These are phyloP conservation scores for rat (Rattus norvegicus) DNA, from an alignment of 2,113 vertebrate genomes.

Conservation along the genomic window DNA sequence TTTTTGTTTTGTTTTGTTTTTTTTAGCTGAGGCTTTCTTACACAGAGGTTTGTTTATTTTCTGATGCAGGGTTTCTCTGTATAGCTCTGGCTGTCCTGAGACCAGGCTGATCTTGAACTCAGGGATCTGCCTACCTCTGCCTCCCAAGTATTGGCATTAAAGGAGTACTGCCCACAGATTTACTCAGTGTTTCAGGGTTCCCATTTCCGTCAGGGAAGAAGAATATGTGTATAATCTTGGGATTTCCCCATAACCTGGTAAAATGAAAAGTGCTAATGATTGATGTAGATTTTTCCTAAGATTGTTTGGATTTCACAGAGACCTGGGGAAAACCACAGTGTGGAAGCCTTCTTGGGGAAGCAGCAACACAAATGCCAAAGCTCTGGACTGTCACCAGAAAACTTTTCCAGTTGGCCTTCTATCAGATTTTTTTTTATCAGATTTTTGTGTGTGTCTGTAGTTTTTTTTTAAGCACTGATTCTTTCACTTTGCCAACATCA, in stretches of 20 bases:
- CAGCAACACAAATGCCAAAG: not conserved
- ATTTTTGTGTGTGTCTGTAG: not conserved
- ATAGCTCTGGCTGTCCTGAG: not conserved
- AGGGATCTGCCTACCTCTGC: not conserved
- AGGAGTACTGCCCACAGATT: not conserved
- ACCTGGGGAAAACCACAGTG: not conserved
- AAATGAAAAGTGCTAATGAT: constrained; percentile 35
- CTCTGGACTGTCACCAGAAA: not conserved
- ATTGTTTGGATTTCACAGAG: not conserved
- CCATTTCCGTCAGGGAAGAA: not conserved
- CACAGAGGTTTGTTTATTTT: no score
- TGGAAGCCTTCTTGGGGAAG: not conserved
- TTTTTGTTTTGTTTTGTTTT: no score
- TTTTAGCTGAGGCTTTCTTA: not conserved
- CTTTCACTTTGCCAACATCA: constrained; percentile 47
- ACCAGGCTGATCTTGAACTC: not conserved
- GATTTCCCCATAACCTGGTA: not conserved
- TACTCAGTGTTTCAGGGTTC: not conserved
- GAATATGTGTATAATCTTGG: not conserved
- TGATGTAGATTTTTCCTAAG: not conserved
- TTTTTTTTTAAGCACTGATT: constrained; percentile 7
- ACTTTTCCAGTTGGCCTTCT: not conserved
- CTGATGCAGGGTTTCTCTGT: not conserved
- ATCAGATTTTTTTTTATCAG: not conserved
- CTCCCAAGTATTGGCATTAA: not conserved